phyloP scores from a whole-genome alignment of 2,888 invertebrate species.

The Chorisops tibialis region DNA sequence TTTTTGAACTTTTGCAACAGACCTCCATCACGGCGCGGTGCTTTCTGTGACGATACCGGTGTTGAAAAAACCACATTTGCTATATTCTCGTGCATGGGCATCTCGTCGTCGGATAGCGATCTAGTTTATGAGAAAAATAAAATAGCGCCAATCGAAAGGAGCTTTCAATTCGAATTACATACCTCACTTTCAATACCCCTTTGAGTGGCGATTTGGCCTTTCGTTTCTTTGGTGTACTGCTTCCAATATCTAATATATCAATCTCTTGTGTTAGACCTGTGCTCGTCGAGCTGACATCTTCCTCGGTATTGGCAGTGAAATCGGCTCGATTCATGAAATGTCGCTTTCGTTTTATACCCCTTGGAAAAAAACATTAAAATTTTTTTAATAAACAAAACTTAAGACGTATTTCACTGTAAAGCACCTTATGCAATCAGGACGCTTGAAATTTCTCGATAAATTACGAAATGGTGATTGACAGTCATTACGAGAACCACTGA shows the following conservation, averaged over 20 bases:
- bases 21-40: conserved; percentile 57
- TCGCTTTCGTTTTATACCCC: conserved; percentile 61
- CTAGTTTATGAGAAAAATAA: conserved; percentile 41
- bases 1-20: conserved; percentile 53
- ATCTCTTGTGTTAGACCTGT: conserved; percentile 72
- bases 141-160: not conserved
- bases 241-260: conserved; percentile 62
- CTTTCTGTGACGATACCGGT: conserved; percentile 64
- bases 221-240: conserved; percentile 66
- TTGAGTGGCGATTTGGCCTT: conserved; percentile 56
- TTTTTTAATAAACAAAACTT: not conserved
- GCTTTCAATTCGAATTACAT: conserved; percentile 6
- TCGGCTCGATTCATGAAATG: conserved; percentile 52
- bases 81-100: conserved; percentile 52
- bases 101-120: conserved; percentile 61
- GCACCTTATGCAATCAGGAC: conserved; percentile 48
- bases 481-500: conserved; percentile 44
- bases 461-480: conserved; percentile 49
- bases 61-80: conserved; percentile 77
- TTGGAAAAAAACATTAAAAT: conserved; percentile 45
- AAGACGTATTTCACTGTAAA: not conserved
- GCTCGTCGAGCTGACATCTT: conserved; percentile 54
- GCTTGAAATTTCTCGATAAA: conserved; percentile 47
- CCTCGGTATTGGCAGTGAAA: conserved; percentile 44
- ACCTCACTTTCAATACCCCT: conserved; percentile 62